Conservation (phyloP, 1,140 invertebrate species). For the Elymnias hypermnestra region DNA sequence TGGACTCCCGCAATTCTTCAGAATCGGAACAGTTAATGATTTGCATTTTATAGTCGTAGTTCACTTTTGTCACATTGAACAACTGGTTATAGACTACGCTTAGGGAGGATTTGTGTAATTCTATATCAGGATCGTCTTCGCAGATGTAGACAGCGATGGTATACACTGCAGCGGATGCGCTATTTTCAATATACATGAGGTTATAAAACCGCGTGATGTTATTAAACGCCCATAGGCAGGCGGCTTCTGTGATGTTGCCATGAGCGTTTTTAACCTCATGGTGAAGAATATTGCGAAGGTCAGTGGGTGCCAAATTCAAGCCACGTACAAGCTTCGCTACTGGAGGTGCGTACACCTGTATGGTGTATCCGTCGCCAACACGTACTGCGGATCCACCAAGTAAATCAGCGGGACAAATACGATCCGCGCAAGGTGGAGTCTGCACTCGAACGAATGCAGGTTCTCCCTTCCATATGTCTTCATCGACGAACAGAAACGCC, state of each 20-base stretch:
- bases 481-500: conserved; percentile 12
- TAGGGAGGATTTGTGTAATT: no score
- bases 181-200: not conserved
- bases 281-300: not conserved
- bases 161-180: not conserved
- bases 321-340: not conserved
- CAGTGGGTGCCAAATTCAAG: not conserved
- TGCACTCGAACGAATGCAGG: not conserved
- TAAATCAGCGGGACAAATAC: not conserved
- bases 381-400: not conserved
- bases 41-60: no score
- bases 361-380: conserved; percentile 10
- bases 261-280: not conserved
- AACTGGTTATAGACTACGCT: no score
- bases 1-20: no score
- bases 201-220: not conserved
- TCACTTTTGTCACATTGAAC: no score
- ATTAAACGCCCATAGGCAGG: not conserved
- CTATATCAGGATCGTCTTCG: no score
- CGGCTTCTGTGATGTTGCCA: not conserved
- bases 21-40: no score
- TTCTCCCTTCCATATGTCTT: conserved; percentile 9
- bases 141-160: not conserved
- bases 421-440: not conserved
- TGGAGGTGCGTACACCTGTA: conserved; percentile 5